Evolutionary conservation across 2,113 vertebrate genomes (phyloP).

Genomic region (Mastomys natalensis): DNA sequence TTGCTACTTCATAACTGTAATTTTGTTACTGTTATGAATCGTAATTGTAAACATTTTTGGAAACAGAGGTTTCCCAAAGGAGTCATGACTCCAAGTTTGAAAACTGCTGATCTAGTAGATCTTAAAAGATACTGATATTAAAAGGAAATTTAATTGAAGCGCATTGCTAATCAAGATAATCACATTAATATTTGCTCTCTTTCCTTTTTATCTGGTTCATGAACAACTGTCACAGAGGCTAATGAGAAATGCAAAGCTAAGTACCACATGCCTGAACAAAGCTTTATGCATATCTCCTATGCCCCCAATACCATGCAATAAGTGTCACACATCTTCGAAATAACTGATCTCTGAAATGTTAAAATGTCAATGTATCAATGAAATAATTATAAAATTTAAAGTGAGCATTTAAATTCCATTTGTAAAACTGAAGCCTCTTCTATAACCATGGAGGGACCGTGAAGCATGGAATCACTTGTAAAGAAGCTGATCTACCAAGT

Average conservation of each 20-base stretch:
- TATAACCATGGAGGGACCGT: neutral
- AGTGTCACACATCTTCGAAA: slow-evolving; percentile 24
- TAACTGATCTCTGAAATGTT: slow-evolving; percentile 16
- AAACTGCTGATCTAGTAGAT: neutral
- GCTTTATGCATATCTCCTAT: neutral
- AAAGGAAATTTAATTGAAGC: slow-evolving; percentile 38
- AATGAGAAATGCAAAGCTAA: slow-evolving; percentile 49
- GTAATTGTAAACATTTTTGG: neutral
- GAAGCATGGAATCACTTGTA: neutral
- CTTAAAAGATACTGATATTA: slow-evolving; percentile 53
- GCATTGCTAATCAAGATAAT: slow-evolving; percentile 47
- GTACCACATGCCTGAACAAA: slow-evolving; percentile 24
- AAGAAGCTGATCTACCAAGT: neutral
- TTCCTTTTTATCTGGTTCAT: slow-evolving; percentile 13
- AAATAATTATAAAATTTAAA: slow-evolving; percentile 51
- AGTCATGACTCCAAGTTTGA: neutral
- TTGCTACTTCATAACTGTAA: neutral
- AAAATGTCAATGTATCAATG: slow-evolving; percentile 1
- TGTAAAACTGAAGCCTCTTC: slow-evolving; percentile 47
- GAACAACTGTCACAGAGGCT: slow-evolving; percentile 24
- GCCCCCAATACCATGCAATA: slow-evolving; percentile 27
- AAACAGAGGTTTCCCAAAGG: neutral
- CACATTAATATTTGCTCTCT: slow-evolving; percentile 43
- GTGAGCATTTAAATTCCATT: slow-evolving; percentile 49
- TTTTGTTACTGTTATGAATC: neutral